A percentile compares a stretch with the other conserved stretches of the same genome.
phyloP scores from a whole-genome alignment of 2,888 invertebrate genomes.

The Parascotia fuliginaria region DNA sequence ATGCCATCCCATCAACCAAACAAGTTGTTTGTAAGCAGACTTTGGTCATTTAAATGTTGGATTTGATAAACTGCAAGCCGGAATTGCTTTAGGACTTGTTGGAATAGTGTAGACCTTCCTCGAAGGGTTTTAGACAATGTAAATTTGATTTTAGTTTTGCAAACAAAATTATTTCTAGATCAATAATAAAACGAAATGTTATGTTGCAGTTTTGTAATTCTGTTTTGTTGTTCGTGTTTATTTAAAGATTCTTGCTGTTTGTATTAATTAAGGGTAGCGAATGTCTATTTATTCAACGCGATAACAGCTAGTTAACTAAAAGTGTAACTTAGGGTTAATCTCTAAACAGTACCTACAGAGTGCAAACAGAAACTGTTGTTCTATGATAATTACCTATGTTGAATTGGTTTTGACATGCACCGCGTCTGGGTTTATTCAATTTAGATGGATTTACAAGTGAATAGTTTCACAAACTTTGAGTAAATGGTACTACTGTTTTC shows the following conservation, averaged over 20 bases:
- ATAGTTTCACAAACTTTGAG: background rate
- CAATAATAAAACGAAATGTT: slow-evolving; percentile 4
- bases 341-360: background rate
- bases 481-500: background rate
- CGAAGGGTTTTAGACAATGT: slow-evolving; percentile 20
- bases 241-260: slow-evolving; percentile 1
- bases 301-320: background rate
- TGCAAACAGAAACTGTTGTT: background rate
- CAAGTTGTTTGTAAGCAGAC: slow-evolving; percentile 75
- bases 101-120: slow-evolving; percentile 50
- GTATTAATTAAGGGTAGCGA: background rate
- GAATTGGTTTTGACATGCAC: background rate
- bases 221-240: slow-evolving; percentile 6
- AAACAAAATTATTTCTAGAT: slow-evolving; percentile 5
- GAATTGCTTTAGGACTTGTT: slow-evolving; percentile 61
- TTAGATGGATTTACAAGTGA: too few relatives aligned
- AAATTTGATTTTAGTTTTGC: slow-evolving; percentile 11
- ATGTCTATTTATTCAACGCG: background rate
- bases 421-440: background rate
- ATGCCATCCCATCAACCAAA: slow-evolving; percentile 70
- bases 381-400: background rate
- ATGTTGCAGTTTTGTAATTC: background rate
- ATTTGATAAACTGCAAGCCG: slow-evolving; percentile 74
- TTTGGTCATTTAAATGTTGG: slow-evolving; percentile 81
- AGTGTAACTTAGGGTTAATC: background rate